A percentile compares a stretch with the other conserved stretches of the same genome.
These are phyloP conservation scores for Thereva nobilitata DNA, from an alignment of 2,888 invertebrate species.

Conservation along the genomic window DNA sequence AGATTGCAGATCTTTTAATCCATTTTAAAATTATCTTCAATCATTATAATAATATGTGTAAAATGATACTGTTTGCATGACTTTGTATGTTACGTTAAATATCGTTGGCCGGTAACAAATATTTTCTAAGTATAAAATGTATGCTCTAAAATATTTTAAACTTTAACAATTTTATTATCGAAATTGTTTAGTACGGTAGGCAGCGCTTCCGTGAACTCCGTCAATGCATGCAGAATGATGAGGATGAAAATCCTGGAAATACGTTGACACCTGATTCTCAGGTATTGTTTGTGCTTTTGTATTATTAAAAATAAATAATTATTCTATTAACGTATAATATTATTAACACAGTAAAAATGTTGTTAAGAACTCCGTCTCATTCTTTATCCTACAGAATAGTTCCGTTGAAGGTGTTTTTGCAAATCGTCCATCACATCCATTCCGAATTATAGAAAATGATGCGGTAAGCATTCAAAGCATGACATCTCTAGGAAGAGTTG, in stretches of 20 bases:
- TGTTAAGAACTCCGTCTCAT: neutral
- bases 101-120: neutral
- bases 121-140: neutral
- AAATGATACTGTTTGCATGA: no score
- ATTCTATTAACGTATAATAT: neutral
- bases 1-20: no score
- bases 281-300: conserved; percentile 51
- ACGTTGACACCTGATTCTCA: conserved; percentile 77
- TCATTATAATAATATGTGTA: no score
- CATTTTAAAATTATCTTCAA: no score
- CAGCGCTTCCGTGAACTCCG: conserved; percentile 82
- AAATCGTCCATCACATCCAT: conserved; percentile 73
- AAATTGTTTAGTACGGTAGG: conserved; percentile 61
- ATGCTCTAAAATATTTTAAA: neutral
- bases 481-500: conserved; percentile 83
- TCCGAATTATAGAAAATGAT: conserved; percentile 85
- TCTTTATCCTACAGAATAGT: conserved; percentile 53
- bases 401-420: conserved; percentile 79
- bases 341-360: neutral
- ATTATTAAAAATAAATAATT: neutral
- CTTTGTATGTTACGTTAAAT: neutral
- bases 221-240: conserved; percentile 84
- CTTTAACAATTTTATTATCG: conserved; percentile 8
- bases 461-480: conserved; percentile 86
- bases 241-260: conserved; percentile 72